Percentiles rank a stretch among this genome's conserved stretches.
Evolutionary conservation across 2,797 vertebrate genomes (phyloP).

Genomic region (Rhinella marina): DNA sequence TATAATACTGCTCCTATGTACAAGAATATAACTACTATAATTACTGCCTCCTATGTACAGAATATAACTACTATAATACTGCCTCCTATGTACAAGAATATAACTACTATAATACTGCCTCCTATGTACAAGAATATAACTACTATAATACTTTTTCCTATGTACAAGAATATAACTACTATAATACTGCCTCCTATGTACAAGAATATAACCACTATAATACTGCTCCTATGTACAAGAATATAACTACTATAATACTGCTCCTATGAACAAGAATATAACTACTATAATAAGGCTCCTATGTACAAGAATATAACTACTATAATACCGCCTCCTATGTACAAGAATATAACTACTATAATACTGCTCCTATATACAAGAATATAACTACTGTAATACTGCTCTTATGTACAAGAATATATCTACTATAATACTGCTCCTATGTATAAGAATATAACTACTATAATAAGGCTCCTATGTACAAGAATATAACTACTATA

Average conservation of each 20-base stretch:
- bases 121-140: neutral
- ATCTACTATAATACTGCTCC: neutral
- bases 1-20: neutral
- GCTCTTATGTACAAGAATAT: neutral
- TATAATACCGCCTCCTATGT: conserved; percentile 3
- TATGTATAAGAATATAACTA: neutral
- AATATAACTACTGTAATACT: conserved; percentile 1
- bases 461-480: neutral
- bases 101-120: neutral
- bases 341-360: conserved; percentile 13
- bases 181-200: too few species aligned
- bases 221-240: neutral
- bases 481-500: conserved; percentile 9
- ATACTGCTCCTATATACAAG: neutral
- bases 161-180: too few species aligned
- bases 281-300: neutral
- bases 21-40: neutral
- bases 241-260: conserved; percentile 7
- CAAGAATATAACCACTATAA: conserved; percentile 1
- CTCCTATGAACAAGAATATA: neutral
- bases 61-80: neutral
- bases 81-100: neutral
- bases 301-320: conserved; percentile 1
- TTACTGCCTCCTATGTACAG: neutral
- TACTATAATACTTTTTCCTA: too few species aligned